Conservation (phyloP, 2,797 vertebrate genomes). For the Amblyraja radiata region DNA sequence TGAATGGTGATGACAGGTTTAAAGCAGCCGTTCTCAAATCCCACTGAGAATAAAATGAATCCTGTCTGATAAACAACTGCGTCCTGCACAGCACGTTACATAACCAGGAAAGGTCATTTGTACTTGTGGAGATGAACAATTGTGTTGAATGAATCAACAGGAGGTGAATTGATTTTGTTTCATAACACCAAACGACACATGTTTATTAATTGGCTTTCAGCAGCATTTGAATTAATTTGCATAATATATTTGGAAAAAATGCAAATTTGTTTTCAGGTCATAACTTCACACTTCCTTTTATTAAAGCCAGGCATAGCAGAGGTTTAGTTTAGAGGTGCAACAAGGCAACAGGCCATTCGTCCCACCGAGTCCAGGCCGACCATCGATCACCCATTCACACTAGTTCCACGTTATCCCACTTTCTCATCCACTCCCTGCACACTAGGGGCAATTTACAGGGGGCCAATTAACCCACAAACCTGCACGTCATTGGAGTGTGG, state of each 20-base stretch:
- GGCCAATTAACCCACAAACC: too few relatives aligned
- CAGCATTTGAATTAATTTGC: neutral
- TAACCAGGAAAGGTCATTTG: neutral
- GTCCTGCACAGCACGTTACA: neutral
- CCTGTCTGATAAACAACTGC: neutral
- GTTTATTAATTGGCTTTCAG: conserved; percentile 3
- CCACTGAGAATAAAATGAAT: neutral
- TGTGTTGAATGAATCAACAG: neutral
- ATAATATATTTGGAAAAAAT: neutral
- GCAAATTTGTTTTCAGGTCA: neutral
- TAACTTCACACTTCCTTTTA: neutral
- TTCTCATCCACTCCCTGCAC: too few relatives aligned
- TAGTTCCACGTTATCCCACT: too few relatives aligned
- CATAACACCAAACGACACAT: neutral
- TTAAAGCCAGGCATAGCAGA: neutral
- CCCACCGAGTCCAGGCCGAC: too few relatives aligned
- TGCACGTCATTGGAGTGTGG: too few relatives aligned
- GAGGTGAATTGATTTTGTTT: neutral
- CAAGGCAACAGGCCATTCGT: too few relatives aligned
- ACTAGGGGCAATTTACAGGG: too few relatives aligned
- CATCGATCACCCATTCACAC: too few relatives aligned
- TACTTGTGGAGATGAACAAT: neutral
- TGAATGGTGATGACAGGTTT: neutral
- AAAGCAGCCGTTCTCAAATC: neutral
- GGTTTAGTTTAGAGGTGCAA: neutral